These are phyloP conservation scores for Oikopleura albicans DNA, from an alignment of 23 tunicate species.

Conservation along the genomic window DNA sequence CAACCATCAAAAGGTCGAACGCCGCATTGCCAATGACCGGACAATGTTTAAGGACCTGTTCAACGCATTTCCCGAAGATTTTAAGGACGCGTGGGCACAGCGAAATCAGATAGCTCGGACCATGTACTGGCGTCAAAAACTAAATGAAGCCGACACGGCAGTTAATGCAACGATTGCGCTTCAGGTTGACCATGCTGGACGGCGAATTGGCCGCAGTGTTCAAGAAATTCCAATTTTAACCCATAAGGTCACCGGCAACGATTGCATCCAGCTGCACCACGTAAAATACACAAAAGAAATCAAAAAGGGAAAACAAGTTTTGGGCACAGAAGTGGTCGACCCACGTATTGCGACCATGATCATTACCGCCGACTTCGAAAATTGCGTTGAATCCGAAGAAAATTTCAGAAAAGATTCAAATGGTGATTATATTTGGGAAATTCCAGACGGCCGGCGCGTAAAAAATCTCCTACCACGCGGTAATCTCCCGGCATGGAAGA, in stretches of 20 bases:
- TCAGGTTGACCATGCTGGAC: neutral
- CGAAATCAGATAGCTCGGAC: neutral
- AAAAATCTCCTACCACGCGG: neutral
- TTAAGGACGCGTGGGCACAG: neutral
- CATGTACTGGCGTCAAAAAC: neutral
- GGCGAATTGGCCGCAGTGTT: neutral
- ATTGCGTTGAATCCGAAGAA: neutral
- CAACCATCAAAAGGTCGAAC: neutral
- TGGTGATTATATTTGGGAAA: neutral
- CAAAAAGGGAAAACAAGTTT: neutral
- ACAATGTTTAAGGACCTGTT: neutral
- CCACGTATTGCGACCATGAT: neutral
- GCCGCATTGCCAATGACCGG: neutral
- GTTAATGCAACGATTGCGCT: neutral
- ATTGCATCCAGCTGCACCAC: neutral
- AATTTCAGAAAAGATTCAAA: neutral
- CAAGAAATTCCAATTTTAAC: neutral
- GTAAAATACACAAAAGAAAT: neutral
- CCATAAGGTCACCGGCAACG: neutral
- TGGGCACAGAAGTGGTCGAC: neutral
- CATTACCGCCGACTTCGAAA: neutral
- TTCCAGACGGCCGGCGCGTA: neutral
- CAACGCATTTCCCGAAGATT: slow-evolving; percentile 6
- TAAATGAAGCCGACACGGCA: neutral
- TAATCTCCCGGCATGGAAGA: neutral